Base-by-base conservation (phyloP, 2,113 vertebrate species). In the Channa maculata region DNA sequence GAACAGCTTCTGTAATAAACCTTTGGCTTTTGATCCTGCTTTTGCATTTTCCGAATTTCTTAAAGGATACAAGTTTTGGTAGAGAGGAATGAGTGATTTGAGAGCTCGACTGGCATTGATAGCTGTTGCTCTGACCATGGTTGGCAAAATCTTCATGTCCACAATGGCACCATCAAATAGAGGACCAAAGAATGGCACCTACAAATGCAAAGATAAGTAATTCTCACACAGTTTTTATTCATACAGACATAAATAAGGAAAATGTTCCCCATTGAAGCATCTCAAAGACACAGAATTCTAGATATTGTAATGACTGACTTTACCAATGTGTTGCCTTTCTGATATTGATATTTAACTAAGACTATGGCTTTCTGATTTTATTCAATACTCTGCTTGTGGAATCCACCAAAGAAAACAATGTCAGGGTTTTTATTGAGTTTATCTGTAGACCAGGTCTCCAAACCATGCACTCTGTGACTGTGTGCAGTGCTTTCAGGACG, bases 21-120 rank as follows among this genome's bases (percentile, higher is more conserved):
- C 68, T 75, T 57, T 49, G 3, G 6, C 38, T 41, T 59, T 6
- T 55, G 33, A 8, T 65, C 8, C 3, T 4, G 9, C 51, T 41
- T 41, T 37, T 43, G 33, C 3, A 39, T 13, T 11, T 11, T 91
- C 2, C 37, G 6, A 58, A 3, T 8, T 6, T 48, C 75, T 75
- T 2, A 85, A 99, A 99, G 97, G 98, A 99, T 99, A 99, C 98
- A 99, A 99, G 91, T 98, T 99, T 93, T 99, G 98, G 94, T 99
- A 99, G 12, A 99, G 93, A 2, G 98, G 96, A 78, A 99, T 99
- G 89, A 99, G 95, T 5, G 97, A 99, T 83, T 99, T 99, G 71
- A 99, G 92, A 33, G 98, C 97, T 79, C 97, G 96, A 86, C 98
- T 99, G 90, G 98, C 97, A 64, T 99, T 99, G 93, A 99, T 96